Evolutionary conservation across 2,888 invertebrate species (phyloP).

Genomic region (Saturnia pavonia): DNA sequence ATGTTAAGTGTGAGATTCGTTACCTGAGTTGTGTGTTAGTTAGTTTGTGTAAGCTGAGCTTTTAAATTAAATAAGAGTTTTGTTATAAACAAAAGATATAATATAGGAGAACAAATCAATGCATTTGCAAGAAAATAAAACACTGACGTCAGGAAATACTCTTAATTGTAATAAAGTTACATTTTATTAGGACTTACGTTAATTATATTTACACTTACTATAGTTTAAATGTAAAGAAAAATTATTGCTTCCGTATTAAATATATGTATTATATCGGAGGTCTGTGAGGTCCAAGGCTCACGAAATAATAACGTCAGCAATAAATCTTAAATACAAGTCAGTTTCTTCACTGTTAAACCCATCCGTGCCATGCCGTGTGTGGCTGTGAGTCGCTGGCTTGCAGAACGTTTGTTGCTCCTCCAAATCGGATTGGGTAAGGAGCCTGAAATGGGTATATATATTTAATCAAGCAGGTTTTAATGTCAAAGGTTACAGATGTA

Average conservation of each 20-base stretch:
- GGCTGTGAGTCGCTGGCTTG: slow-evolving; percentile 57
- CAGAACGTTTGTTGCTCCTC: slow-evolving; percentile 64
- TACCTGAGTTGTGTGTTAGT: too few relatives aligned
- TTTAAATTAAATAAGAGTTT: too few relatives aligned
- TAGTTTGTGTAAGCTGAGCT: too few relatives aligned
- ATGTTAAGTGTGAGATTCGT: too few relatives aligned
- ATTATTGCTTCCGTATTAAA: neutral
- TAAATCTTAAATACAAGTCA: too few relatives aligned
- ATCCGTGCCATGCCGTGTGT: slow-evolving; percentile 53
- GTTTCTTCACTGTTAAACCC: slow-evolving; percentile 31
- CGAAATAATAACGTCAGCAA: neutral
- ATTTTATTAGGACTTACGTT: neutral
- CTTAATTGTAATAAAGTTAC: too few relatives aligned
- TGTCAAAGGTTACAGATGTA: too few relatives aligned
- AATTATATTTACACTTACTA: neutral
- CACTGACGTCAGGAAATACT: neutral
- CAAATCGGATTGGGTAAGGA: slow-evolving; percentile 50
- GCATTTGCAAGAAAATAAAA: neutral
- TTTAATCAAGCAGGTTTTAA: too few relatives aligned
- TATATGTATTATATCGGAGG: neutral
- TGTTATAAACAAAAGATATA: too few relatives aligned
- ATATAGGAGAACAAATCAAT: neutral
- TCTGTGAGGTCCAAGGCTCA: neutral
- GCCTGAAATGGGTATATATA: too few relatives aligned
- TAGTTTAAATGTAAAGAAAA: neutral